Conservation (phyloP, 1,140 invertebrate genomes). For the Drosophila oshimai region DNA sequence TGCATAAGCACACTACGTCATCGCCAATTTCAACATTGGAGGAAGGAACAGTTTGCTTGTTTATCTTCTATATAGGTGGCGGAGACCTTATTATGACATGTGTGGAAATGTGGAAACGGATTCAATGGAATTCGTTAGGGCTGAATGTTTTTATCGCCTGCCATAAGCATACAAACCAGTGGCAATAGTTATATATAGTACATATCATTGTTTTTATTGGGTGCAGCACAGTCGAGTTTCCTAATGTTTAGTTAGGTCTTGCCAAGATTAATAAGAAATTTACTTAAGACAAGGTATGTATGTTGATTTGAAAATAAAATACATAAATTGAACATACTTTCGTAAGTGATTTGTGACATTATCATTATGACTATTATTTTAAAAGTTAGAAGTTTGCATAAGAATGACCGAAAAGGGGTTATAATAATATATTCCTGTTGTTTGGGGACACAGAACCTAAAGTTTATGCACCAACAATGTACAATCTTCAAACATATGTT, state of each 20-base stretch:
- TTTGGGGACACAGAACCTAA: too few species aligned
- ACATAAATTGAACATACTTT: background rate
- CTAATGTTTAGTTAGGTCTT: background rate
- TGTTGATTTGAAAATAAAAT: too few species aligned
- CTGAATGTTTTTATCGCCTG: slow-evolving; percentile 21
- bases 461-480: too few species aligned
- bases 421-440: too few species aligned
- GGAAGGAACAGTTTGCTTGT: slow-evolving; percentile 21
- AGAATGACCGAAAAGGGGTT: too few species aligned
- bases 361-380: too few species aligned
- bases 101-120: slow-evolving; percentile 26
- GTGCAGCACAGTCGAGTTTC: background rate
- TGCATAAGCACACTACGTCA: slow-evolving; percentile 63
- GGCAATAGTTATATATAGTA: slow-evolving; percentile 1
- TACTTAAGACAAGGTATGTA: too few species aligned
- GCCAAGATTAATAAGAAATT: background rate
- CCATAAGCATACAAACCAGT: slow-evolving; percentile 2
- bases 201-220: slow-evolving; percentile 21
- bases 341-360: too few species aligned
- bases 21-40: slow-evolving; percentile 54
- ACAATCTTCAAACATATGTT: too few species aligned
- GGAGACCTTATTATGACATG: slow-evolving; percentile 40
- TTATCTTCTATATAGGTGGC: slow-evolving; percentile 27
- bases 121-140: slow-evolving; percentile 15
- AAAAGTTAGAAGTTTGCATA: too few species aligned